These are phyloP conservation scores for Osmoderma eremita DNA, from an alignment of 2,888 invertebrate species.

Conservation along the genomic window DNA sequence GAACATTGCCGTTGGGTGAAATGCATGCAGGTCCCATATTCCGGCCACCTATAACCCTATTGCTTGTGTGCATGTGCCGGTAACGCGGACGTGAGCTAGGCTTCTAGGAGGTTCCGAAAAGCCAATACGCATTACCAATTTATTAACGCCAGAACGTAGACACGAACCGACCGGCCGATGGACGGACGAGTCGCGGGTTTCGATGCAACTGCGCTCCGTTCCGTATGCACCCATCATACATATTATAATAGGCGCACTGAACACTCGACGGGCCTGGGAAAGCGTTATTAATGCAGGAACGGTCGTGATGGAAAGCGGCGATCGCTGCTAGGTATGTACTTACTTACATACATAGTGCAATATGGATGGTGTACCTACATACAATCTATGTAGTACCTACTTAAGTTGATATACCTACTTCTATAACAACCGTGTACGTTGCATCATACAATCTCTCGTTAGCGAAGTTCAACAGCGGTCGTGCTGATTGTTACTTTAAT, in stretches of 20 bases:
- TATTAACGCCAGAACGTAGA: constrained; percentile 12
- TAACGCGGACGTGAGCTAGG: background rate
- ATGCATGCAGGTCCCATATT: too few relatives aligned
- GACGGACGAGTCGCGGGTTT: background rate
- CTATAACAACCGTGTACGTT: background rate
- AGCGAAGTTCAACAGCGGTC: background rate
- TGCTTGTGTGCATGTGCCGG: too few relatives aligned
- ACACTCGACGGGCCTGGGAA: background rate
- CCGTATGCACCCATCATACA: background rate
- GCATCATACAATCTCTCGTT: constrained; percentile 5
- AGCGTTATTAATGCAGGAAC: constrained; percentile 13
- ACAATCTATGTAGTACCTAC: constrained; percentile 9
- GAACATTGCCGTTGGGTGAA: too few relatives aligned
- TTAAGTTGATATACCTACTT: constrained; percentile 14
- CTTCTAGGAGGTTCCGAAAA: constrained; percentile 5
- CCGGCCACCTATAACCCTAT: too few relatives aligned
- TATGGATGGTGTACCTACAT: background rate
- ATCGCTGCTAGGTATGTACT: constrained; percentile 20
- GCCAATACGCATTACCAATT: constrained; percentile 21
- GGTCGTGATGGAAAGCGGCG: background rate
- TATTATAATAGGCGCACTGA: background rate
- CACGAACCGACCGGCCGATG: background rate
- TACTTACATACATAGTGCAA: background rate
- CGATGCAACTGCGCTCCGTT: background rate
- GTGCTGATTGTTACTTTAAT: too few relatives aligned